A percentile compares a stretch with the other conserved stretches of the same genome.
Conservation (phyloP, 2,113 vertebrate species). For the Stegostoma tigrinum region DNA sequence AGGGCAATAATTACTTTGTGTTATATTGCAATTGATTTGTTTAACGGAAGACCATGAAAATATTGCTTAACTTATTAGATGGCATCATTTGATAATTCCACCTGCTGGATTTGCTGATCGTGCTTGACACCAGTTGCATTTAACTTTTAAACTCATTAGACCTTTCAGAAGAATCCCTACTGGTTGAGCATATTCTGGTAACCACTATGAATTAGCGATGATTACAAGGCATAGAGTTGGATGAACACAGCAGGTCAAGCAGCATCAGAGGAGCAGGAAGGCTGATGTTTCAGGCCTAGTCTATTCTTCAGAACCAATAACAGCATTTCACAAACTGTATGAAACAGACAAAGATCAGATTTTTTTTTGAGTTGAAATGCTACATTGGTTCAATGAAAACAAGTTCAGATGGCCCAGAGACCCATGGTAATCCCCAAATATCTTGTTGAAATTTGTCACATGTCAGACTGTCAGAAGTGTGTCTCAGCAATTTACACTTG, state of each 20-base stretch:
- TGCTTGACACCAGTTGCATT: neutral
- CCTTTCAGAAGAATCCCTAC: neutral
- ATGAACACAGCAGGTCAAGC: no score
- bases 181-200: neutral
- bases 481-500: neutral
- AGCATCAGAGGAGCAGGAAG: no score
- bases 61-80: neutral
- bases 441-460: neutral
- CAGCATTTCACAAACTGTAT: neutral
- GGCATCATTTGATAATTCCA: neutral
- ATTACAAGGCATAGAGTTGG: no score
- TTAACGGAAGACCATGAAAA: neutral
- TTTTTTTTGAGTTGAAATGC: neutral
- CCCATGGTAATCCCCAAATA: neutral
- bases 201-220: neutral
- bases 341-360: neutral
- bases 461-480: neutral
- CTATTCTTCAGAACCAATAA: neutral
- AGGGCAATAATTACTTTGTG: neutral
- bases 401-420: neutral
- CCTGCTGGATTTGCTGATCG: constrained; percentile 8
- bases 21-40: neutral
- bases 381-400: neutral
- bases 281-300: no score
- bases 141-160: neutral